A percentile compares a stretch with the other conserved stretches of the same genome.
Evolutionary conservation across 92 coral and sea anemone species (phyloP).

Genomic region (Anthopleura xanthogrammica): DNA sequence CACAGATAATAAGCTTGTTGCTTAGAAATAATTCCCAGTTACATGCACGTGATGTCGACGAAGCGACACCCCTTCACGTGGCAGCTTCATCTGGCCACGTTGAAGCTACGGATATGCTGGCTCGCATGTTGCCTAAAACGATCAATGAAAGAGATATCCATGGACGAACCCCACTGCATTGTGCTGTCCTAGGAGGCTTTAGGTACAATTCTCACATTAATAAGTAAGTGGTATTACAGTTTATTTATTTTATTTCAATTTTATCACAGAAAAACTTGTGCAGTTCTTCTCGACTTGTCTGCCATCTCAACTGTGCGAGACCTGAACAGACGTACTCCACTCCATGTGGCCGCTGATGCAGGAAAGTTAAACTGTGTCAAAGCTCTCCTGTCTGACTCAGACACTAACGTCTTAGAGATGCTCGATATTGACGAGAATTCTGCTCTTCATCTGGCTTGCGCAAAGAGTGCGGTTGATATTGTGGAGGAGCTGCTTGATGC

Average conservation of each 20-base stretch:
- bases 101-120: constrained; percentile 44
- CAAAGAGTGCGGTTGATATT: constrained; percentile 35
- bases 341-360: constrained; percentile 59
- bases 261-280: constrained; percentile 58
- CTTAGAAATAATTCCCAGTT: constrained; percentile 12
- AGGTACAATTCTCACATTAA: constrained; percentile 20
- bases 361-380: constrained; percentile 57
- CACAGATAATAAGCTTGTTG: constrained; percentile 54
- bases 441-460: constrained; percentile 58
- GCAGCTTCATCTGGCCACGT: constrained; percentile 64
- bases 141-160: constrained; percentile 37
- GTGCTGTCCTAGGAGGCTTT: constrained; percentile 66
- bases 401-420: constrained; percentile 36
- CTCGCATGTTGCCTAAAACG: constrained; percentile 33
- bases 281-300: constrained; percentile 36
- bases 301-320: constrained; percentile 46
- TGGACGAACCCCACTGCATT: constrained; percentile 66
- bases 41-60: constrained; percentile 44
- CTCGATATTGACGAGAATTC: constrained; percentile 46
- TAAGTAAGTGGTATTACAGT: neutral
- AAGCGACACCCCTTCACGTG: constrained; percentile 61
- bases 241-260: neutral
- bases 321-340: constrained; percentile 51
- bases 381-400: constrained; percentile 32
- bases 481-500: constrained; percentile 56